Evolutionary conservation across 2,888 invertebrate species (phyloP), one percentile per base, ranked within the genome.

Genomic region (Mechanitis mazaeus): DNA sequence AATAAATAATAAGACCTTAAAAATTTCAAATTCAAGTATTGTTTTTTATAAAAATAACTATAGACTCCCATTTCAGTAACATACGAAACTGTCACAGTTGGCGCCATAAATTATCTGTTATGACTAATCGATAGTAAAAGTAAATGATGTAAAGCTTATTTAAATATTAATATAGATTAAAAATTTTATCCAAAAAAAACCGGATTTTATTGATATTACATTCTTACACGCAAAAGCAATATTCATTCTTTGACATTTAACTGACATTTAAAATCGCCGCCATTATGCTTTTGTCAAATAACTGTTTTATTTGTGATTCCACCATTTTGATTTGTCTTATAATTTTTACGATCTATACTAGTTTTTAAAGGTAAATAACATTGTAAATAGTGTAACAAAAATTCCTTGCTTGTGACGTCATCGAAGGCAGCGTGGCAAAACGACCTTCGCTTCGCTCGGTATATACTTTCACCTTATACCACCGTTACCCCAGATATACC

Each of bases 391-490:
- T 35, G 6, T 35, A 58, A 55, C 55, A 47, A 61, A 56, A 59
- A 28, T 55, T 53, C 59, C 54, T 56, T 47, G 54, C 33, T 55
- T 50, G 56, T 58, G 58, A 69, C 70, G 71, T 68, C 65, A 67
- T 62, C 35, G 59, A 64, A 63, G 59, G 64, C 63, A 66, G 69
- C 68, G 65, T 68, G 68, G 71, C 68, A 63, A 68, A 20, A 62
- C 79, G 84, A 83, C 85, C 85, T 85, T 85, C 84, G 72, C 69
- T 71, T 62, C 65, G 59, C 65, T 65, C 72, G 72, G 70, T 70
- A 73, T 75, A 74, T 77, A 83, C 87, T 87, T 87, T 87, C 87
- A 87, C 87, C 83, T 79, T 73, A 70, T 68, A 73, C 75, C 75
- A 78, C 76, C 72, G 75, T 77, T 81, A 83, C 76, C 78, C 79